These are phyloP conservation scores for Bufo gargarizans DNA, from an alignment of 2,113 vertebrate genomes.

Conservation along the genomic window DNA sequence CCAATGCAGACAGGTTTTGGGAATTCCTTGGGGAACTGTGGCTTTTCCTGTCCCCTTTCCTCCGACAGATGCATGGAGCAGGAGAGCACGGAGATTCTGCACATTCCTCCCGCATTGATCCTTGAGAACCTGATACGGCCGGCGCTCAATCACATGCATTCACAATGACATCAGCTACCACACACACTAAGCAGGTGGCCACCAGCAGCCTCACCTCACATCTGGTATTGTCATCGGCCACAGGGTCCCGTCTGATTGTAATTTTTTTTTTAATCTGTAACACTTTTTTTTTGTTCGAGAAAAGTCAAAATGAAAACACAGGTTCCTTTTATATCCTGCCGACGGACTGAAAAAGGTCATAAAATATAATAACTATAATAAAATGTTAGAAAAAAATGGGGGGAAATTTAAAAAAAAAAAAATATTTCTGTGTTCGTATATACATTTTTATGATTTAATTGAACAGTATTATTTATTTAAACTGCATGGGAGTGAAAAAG, in stretches of 20 bases:
- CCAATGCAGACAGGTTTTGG: neutral
- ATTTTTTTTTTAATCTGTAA: constrained; percentile 64
- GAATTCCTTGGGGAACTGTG: neutral
- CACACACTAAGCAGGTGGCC: constrained; percentile 69
- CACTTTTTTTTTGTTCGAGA: constrained; percentile 64
- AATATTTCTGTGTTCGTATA: no score
- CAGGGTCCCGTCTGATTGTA: constrained; percentile 62
- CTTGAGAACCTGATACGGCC: constrained; percentile 62
- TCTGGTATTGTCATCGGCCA: constrained; percentile 64
- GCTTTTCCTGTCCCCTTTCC: constrained; percentile 3
- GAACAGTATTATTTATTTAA: no score
- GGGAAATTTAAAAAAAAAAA: no score
- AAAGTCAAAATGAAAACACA: constrained; percentile 67
- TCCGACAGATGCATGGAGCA: constrained; percentile 44
- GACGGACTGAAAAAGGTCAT: constrained; percentile 63
- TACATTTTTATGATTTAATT: no score
- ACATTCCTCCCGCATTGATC: constrained; percentile 61
- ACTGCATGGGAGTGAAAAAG: no score
- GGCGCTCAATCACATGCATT: constrained; percentile 57
- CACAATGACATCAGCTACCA: constrained; percentile 65
- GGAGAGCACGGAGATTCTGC: constrained; percentile 57
- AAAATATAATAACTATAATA: constrained; percentile 41
- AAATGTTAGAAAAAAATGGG: constrained; percentile 8
- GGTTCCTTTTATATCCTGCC: constrained; percentile 53
- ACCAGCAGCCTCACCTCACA: constrained; percentile 61